Evolutionary conservation across 2,888 invertebrate species (phyloP), one percentile per base, ranked within the genome.

Genomic region (Eledona agricola): DNA sequence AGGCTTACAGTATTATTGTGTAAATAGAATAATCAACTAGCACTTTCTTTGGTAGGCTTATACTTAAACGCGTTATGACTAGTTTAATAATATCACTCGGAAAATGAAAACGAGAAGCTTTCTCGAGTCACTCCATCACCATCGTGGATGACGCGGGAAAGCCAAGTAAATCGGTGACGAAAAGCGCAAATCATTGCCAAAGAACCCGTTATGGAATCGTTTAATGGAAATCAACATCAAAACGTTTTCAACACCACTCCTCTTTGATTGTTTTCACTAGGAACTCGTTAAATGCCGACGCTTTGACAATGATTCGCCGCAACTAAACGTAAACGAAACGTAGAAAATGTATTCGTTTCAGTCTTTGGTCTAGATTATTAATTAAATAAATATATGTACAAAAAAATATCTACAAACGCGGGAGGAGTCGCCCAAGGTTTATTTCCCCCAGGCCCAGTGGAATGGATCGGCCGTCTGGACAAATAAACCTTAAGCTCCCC

Each of bases 41-140:
- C 66, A 66, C 68, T 53, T 62, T 72, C 72, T 72, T 72, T 72
- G 72, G 72, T 72, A 71, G 70, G 69, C 70, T 70, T 70, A 67
- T 45, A 61, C 55, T 60, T 59, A 53, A 53, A 60, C 56, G 58
- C 52, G 62, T 66, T 63, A 67, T 73, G 72, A 73, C 72, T 73
- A 73, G 72, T 69, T 65, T 61, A 59, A 65, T 66, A 68, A 69
- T 73, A 73, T 73, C 72, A 72, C 72, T 71, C 70, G 63, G 65
- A 46, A 55, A 49, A 54, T 28, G 45, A 46, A 52, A 42, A 42
- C 10, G 20, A 29, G 31, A 23, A 17, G 20, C 38, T 38, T 38
- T 52, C 49, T 38, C 43, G 38, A 53, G 34, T 45, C 37, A 51
- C 34, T 22, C 32, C 43, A 43, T 31, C 7, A 12, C 15, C 20